Percentiles rank a stretch among this genome's conserved stretches.
These are phyloP conservation scores for Brachyrhaphis roseni DNA, from an alignment of 2,797 vertebrate species.

Conservation along the genomic window DNA sequence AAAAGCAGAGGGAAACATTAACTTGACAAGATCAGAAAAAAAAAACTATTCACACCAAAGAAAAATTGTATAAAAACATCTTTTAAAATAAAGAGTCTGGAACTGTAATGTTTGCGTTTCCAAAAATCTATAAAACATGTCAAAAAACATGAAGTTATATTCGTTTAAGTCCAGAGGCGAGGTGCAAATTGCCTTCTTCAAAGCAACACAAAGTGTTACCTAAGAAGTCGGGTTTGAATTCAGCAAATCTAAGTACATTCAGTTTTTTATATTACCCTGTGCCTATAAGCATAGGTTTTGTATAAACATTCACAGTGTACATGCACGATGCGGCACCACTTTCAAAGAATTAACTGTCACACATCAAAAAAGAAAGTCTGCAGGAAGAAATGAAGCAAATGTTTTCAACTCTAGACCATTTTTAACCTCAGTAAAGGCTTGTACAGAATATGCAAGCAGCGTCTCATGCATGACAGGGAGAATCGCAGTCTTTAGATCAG, in stretches of 20 bases:
- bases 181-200: neutral
- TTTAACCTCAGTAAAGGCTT: neutral
- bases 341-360: neutral
- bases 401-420: constrained; percentile 9
- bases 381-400: constrained; percentile 21
- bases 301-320: neutral
- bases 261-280: neutral
- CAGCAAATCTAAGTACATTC: neutral
- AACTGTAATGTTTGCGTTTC: neutral
- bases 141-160: neutral
- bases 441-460: neutral
- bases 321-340: neutral
- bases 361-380: neutral
- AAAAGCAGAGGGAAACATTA: neutral
- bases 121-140: neutral
- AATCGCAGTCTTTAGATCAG: constrained; percentile 58
- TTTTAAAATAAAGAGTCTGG: neutral
- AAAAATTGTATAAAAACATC: neutral
- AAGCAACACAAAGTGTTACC: neutral
- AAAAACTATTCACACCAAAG: neutral
- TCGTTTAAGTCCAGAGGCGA: neutral
- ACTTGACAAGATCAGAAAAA: neutral
- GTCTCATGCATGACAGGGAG: constrained; percentile 24
- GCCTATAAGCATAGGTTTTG: neutral
- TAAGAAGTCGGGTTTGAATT: neutral